A percentile compares a stretch with the other conserved stretches of the same genome.
Evolutionary conservation across 2,113 vertebrate genomes (phyloP).

Genomic region (Phyllostomus hastatus): DNA sequence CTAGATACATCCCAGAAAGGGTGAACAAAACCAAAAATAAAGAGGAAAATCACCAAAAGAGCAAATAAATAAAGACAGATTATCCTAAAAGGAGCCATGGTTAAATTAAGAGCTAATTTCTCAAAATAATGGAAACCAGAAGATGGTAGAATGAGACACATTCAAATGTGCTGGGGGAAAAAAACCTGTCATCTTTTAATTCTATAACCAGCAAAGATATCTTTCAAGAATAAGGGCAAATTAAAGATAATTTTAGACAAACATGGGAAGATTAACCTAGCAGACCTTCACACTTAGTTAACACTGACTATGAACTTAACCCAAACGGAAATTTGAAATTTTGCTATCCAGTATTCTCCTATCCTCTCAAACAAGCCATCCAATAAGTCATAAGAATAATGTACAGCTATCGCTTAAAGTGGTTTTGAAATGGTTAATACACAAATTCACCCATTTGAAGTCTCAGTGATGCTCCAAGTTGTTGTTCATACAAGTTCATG

Average conservation of each 20-base stretch:
- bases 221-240: background rate
- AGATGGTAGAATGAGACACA: background rate
- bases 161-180: background rate
- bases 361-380: background rate
- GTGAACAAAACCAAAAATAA: background rate
- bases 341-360: background rate
- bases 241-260: background rate
- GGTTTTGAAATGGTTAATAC: background rate
- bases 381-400: background rate
- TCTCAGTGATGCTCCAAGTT: background rate
- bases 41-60: background rate
- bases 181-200: background rate
- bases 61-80: background rate
- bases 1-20: background rate
- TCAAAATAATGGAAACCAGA: background rate
- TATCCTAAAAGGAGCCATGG: background rate
- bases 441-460: slow-evolving; percentile 1
- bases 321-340: background rate
- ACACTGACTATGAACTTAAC: background rate
- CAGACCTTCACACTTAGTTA: background rate
- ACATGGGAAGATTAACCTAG: background rate
- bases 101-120: background rate
- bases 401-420: background rate
- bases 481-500: background rate
- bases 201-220: slow-evolving; percentile 27